Evolutionary conservation across 2,113 vertebrate genomes (phyloP).

Genomic region (Coturnix japonica): DNA sequence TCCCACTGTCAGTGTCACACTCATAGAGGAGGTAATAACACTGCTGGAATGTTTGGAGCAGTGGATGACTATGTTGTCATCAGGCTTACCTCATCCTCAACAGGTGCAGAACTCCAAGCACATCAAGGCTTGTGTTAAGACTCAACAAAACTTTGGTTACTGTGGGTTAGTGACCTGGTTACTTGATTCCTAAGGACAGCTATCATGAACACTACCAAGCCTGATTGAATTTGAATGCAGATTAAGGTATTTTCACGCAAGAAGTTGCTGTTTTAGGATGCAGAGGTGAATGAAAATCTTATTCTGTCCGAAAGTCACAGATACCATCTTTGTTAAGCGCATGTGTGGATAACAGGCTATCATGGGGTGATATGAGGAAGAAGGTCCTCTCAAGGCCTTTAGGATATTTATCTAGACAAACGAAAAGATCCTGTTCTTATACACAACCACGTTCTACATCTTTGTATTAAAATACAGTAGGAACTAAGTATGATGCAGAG

Average conservation of each 20-base stretch:
- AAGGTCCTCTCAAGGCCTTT: background rate
- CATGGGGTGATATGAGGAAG: background rate
- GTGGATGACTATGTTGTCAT: background rate
- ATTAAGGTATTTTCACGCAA: background rate
- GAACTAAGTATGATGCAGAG: background rate
- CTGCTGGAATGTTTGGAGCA: conserved; percentile 23
- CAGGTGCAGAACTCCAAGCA: background rate
- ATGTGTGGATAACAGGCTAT: rapidly evolving
- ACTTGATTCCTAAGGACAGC: background rate
- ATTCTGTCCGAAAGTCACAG: background rate
- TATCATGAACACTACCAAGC: background rate
- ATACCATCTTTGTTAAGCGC: background rate
- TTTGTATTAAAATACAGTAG: background rate
- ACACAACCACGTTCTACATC: background rate
- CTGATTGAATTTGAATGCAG: background rate
- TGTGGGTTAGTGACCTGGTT: background rate
- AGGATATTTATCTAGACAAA: background rate
- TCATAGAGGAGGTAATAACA: background rate
- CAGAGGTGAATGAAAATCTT: background rate
- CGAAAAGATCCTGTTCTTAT: background rate
- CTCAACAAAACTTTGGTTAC: background rate
- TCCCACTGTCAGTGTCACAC: background rate
- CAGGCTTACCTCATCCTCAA: background rate
- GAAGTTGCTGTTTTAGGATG: background rate
- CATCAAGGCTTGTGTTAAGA: background rate